phyloP scores from a whole-genome alignment of 37 sponge, comb jelly and placozoan genomes.

The Tethya wilhelma region DNA sequence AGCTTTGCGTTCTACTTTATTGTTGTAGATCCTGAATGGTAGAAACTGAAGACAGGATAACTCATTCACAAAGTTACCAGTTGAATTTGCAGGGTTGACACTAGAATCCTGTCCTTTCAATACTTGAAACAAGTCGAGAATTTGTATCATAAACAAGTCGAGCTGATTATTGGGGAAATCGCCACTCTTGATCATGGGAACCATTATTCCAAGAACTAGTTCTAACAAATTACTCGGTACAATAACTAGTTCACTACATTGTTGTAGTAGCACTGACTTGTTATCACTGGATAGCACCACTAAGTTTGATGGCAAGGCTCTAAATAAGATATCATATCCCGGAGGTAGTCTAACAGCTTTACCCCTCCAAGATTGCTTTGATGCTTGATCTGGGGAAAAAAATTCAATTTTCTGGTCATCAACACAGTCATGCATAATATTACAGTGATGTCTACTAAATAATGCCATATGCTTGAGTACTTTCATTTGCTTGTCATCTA shows the following conservation, averaged over 20 bases:
- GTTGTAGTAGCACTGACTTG: conserved; percentile 1
- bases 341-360: conserved; percentile 6
- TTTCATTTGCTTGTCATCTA: background rate
- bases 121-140: too few species aligned
- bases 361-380: background rate
- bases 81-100: background rate
- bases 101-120: too few species aligned
- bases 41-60: background rate
- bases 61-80: background rate
- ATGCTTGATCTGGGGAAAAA: background rate
- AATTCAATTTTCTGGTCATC: background rate
- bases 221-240: background rate
- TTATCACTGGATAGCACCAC: background rate
- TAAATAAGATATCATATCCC: background rate
- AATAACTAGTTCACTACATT: background rate
- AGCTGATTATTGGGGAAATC: background rate
- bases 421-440: too few species aligned
- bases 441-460: too few species aligned
- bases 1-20: background rate
- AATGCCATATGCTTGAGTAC: conserved; percentile 8
- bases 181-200: conserved; percentile 14
- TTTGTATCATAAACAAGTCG: conserved; percentile 21
- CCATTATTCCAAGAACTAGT: background rate
- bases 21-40: background rate
- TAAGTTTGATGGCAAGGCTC: background rate